phyloP scores from a whole-genome alignment of 2,113 vertebrate genomes.

The Prietella phreatophila region DNA sequence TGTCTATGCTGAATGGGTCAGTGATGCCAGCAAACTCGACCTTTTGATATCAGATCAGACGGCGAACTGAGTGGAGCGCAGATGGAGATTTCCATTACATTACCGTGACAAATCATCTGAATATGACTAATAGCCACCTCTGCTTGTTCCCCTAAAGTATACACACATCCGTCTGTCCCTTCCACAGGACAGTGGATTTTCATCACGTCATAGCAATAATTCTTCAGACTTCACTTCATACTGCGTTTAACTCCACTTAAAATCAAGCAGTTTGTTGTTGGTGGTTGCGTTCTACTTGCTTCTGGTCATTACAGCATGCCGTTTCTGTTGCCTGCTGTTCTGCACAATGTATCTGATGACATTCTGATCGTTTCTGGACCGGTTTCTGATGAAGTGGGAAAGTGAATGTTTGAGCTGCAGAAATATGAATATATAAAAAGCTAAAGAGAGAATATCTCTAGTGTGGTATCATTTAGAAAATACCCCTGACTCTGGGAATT shows the following conservation, averaged over 20 bases:
- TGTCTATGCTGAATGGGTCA: neutral
- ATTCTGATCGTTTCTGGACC: neutral
- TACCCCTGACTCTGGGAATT: neutral
- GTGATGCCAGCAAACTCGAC: neutral
- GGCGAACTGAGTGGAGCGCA: neutral
- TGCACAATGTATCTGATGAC: neutral
- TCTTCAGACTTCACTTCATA: constrained; percentile 13
- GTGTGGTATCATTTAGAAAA: neutral
- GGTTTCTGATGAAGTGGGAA: neutral
- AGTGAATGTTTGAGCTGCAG: neutral
- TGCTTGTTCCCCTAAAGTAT: neutral
- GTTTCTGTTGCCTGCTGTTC: constrained; percentile 7
- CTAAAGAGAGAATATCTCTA: no score
- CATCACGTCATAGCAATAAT: no score
- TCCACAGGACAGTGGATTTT: neutral
- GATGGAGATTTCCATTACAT: constrained; percentile 23
- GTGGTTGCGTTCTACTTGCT: neutral
- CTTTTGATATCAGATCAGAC: neutral
- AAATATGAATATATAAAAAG: no score
- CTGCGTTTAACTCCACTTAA: neutral
- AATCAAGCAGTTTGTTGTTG: neutral
- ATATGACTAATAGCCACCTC: constrained; percentile 14
- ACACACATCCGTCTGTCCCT: neutral
- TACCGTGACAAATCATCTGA: neutral
- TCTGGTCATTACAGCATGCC: constrained; percentile 9